Evolutionary conservation across 2,888 invertebrate genomes (phyloP).

Genomic region (Orthosia gracilis): DNA sequence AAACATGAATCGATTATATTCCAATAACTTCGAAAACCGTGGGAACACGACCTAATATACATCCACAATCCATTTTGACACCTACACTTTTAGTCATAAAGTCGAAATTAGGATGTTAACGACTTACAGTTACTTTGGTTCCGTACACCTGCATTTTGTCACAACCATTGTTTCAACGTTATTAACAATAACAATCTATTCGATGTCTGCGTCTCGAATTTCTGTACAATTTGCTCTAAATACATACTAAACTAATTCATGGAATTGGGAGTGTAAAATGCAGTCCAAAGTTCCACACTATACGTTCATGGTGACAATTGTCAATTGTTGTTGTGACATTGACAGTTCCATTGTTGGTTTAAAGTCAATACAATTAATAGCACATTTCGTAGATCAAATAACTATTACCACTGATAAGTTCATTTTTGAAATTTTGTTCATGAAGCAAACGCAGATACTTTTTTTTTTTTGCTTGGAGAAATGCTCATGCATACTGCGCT

Average conservation of each 20-base stretch:
- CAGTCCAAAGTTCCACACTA: background rate
- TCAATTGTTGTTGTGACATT: too few species aligned
- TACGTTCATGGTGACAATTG: background rate
- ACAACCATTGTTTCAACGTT: slow-evolving; percentile 48
- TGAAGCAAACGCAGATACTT: too few species aligned
- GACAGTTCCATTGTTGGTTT: background rate
- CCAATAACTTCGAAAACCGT: slow-evolving; percentile 49
- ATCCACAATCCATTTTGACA: background rate
- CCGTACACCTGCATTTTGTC: slow-evolving; percentile 54
- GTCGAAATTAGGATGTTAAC: slow-evolving; percentile 15
- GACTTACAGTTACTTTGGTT: background rate
- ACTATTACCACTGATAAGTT: too few species aligned
- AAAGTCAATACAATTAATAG: too few species aligned
- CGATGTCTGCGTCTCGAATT: slow-evolving; percentile 46
- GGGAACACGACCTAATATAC: slow-evolving; percentile 41
- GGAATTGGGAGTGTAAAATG: slow-evolving; percentile 10
- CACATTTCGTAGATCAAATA: too few species aligned
- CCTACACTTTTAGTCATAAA: rapidly evolving
- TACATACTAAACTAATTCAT: slow-evolving; percentile 33
- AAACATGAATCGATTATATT: slow-evolving; percentile 47
- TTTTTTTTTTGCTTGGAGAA: too few species aligned
- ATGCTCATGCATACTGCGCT: too few species aligned
- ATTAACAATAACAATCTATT: slow-evolving; percentile 52
- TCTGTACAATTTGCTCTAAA: slow-evolving; percentile 39
- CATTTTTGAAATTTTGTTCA: too few species aligned